Base-by-base conservation (phyloP, 2,888 invertebrate species). In the Luperina testacea region DNA sequence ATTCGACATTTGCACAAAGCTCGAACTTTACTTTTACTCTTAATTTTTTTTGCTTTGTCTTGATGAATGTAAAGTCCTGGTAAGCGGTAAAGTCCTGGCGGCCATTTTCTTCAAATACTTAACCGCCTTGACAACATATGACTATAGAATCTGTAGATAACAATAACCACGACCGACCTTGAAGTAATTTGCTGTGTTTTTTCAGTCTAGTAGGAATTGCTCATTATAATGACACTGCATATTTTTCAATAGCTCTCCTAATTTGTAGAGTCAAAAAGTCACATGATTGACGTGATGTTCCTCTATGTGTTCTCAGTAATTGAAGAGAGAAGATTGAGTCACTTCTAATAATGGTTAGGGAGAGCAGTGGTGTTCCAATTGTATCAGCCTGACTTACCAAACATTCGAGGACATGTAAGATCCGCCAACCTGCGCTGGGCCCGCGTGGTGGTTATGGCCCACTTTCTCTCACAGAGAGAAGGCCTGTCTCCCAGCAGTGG, bases 201-300 rank as follows among this genome's bases (percentile, higher is more conserved):
- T 87, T 79, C 51, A 32, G 27, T 63, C 72, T 71, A 65, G 27
- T 48, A 42, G 67, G 72, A 64, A 67, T 84, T 85, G 63, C 69
- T 73, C 72, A 77, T 76, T 84, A 53, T 69, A 74, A 70, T 84
- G 84, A 84, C 80, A 72, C 42, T 76, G 84, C 87, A 76, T 76
- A 76, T 80, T 83, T 75, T 76, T 83, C 74, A 86, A 80, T 88
- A 59, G 65, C 59, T 75, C 76, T 72, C 63, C 69, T 85, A 88
- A 82, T 87, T 84, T 77, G 57, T 67, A 15, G 71, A 71, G 81
- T 86, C 74, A 72, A 80, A 77, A 70, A 85, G 85, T 75, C 71
- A 83, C 27, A 38, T 15, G 67, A 48, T 67, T 75, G 70, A 71
- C 59, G 72, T 32, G 45, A 72, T 72, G 69, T 32, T 75, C 11